Evolutionary conservation across 2,888 invertebrate genomes (phyloP), one percentile per base, ranked within the genome.

Genomic region (Graphium colonna): DNA sequence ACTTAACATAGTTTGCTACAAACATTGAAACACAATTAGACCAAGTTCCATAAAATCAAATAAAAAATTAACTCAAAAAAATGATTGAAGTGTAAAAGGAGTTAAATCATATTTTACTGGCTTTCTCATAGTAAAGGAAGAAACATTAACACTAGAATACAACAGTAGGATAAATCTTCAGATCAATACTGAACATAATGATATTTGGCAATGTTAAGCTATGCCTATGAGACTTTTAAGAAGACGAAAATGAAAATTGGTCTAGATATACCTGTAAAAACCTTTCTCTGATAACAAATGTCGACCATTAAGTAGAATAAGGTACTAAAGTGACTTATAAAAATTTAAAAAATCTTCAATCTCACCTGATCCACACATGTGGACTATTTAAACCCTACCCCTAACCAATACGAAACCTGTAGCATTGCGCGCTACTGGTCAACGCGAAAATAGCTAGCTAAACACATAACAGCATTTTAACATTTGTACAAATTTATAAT

Each of bases 341-440:
- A 77, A 75, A 79, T 79, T 80, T 79, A 79, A 83, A 85, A 85
- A 89, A 82, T 80, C 85, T 78, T 82, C 82, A 78, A 69, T 90
- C 90, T 90, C 87, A 90, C 90, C 90, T 90, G 90, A 75, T 74
- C 84, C 85, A 85, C 86, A 77, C 69, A 53, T 80, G 86, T 88
- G 87, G 85, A 82, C 80, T 75, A 78, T 63, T 71, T 75, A 73
- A 77, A 69, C 85, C 88, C 90, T 90, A 85, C 79, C 73, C 88
- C 90, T 89, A 89, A 81, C 85, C 80, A 65, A 66, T 82, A 82
- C 90, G 90, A 76, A 89, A 87, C 90, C 85, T 77, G 87, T 83
- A 89, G 90, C 90, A 90, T 90, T 90, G 90, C 90, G 90, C 90
- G 90, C 90, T 84, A 87, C 90, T 56, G 87, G 90, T 89, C 86